Conservation (phyloP, 2,113 vertebrate species). For the Nothoprocta pentlandii region DNA sequence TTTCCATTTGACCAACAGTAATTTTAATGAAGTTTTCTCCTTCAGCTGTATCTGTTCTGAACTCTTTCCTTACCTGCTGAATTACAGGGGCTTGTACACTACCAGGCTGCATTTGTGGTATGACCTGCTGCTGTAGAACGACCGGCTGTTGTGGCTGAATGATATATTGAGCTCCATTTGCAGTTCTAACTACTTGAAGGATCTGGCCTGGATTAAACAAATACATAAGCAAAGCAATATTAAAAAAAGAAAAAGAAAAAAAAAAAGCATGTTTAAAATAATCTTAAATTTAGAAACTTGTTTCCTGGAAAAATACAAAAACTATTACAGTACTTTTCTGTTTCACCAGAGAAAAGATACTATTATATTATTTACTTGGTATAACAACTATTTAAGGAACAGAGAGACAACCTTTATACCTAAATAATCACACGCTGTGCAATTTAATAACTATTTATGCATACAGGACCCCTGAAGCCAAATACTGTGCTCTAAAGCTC, state of each 20-base stretch:
- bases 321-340: not conserved
- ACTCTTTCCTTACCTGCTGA: slow-evolving; percentile 88
- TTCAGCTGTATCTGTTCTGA: not conserved
- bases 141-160: slow-evolving; percentile 95
- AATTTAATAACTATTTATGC: not conserved
- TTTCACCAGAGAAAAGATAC: not conserved
- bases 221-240: not conserved
- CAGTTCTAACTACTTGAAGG: slow-evolving; percentile 92
- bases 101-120: slow-evolving; percentile 94
- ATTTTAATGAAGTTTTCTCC: not conserved
- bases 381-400: not conserved
- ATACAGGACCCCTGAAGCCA: not conserved
- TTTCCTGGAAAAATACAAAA: not conserved
- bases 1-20: not conserved
- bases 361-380: not conserved
- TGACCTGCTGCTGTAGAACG: slow-evolving; percentile 92
- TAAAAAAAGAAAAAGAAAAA: too few species aligned
- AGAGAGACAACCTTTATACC: not conserved
- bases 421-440: not conserved
- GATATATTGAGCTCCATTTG: slow-evolving; percentile 95
- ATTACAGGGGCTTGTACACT: slow-evolving; percentile 96
- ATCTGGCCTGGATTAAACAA: slow-evolving; percentile 87
- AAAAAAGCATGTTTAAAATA: not conserved
- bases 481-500: not conserved
- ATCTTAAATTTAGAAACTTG: not conserved